phyloP scores from a whole-genome alignment of 2,797 vertebrate species.

The Ptychadena robeensis region DNA sequence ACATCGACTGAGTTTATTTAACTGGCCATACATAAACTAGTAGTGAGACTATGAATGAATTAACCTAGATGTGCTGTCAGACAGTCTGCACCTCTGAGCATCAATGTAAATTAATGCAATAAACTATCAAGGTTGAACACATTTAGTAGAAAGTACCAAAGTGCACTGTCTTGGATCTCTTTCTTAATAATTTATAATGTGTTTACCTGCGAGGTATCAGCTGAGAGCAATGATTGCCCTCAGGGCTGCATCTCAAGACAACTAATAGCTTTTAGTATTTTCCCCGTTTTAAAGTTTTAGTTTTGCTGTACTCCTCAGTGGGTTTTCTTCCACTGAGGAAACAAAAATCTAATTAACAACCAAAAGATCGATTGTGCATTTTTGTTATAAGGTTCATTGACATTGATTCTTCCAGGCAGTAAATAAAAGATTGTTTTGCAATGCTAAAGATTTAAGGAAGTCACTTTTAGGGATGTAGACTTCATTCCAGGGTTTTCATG shows the following conservation, averaged over 20 bases:
- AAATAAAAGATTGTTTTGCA: constrained; percentile 53
- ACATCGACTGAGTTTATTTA: constrained; percentile 9
- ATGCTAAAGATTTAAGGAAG: constrained; percentile 36
- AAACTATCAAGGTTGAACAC: constrained; percentile 25
- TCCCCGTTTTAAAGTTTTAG: neutral
- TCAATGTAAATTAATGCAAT: constrained; percentile 42
- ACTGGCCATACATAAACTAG: constrained; percentile 11
- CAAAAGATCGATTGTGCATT: constrained; percentile 54
- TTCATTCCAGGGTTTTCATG: neutral
- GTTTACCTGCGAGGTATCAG: constrained; percentile 44
- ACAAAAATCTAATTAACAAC: constrained; percentile 56
- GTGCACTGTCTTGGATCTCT: constrained; percentile 3
- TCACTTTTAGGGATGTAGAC: neutral
- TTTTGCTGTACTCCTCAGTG: constrained; percentile 25
- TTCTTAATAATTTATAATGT: constrained; percentile 28
- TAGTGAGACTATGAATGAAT: constrained; percentile 13
- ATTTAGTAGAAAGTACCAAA: constrained; percentile 45
- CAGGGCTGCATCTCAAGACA: constrained; percentile 22
- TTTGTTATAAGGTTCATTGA: constrained; percentile 57
- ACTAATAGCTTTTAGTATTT: constrained; percentile 11
- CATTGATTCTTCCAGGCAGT: constrained; percentile 56
- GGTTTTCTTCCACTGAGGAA: constrained; percentile 28
- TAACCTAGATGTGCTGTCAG: constrained; percentile 13
- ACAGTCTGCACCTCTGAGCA: neutral
- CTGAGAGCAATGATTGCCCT: constrained; percentile 37